Conservation (phyloP, 2,113 vertebrate species). For the Percopsis transmontana region DNA sequence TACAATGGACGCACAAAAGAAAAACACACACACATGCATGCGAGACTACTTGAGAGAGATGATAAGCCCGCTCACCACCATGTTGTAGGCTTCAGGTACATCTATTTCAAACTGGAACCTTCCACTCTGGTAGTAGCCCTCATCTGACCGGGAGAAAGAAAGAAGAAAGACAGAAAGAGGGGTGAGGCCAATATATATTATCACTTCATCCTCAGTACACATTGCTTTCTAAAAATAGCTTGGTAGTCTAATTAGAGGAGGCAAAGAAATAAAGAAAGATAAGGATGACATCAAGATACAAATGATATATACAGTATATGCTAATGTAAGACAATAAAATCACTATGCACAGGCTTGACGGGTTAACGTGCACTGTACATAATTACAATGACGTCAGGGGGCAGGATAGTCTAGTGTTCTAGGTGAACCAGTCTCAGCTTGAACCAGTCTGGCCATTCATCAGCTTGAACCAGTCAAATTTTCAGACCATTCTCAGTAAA, state of each 20-base stretch:
- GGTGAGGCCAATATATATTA: not conserved
- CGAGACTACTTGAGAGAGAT: not conserved
- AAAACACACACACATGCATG: not conserved
- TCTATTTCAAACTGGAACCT: constrained; percentile 98
- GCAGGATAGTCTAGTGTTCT: too few species aligned
- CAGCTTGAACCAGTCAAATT: too few species aligned
- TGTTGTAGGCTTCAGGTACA: constrained; percentile 98
- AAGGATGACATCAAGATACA: too few species aligned
- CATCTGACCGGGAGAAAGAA: constrained; percentile 78
- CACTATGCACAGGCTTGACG: too few species aligned
- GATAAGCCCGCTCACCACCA: constrained; percentile 90
- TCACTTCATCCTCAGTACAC: not conserved
- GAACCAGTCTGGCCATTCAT: too few species aligned
- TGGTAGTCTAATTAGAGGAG: not conserved
- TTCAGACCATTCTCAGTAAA: too few species aligned
- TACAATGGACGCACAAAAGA: not conserved
- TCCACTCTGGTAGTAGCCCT: constrained; percentile 98
- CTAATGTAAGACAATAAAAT: too few species aligned
- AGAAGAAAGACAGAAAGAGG: constrained; percentile 10
- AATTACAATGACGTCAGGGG: too few species aligned
- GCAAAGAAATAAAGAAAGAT: too few species aligned
- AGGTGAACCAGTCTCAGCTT: too few species aligned
- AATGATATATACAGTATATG: too few species aligned
- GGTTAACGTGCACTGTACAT: too few species aligned
- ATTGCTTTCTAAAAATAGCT: not conserved